A percentile compares a stretch with the other conserved stretches of the same genome.
These are phyloP conservation scores for Drosophila mettleri DNA, from an alignment of 2,888 invertebrate species.

Conservation along the genomic window DNA sequence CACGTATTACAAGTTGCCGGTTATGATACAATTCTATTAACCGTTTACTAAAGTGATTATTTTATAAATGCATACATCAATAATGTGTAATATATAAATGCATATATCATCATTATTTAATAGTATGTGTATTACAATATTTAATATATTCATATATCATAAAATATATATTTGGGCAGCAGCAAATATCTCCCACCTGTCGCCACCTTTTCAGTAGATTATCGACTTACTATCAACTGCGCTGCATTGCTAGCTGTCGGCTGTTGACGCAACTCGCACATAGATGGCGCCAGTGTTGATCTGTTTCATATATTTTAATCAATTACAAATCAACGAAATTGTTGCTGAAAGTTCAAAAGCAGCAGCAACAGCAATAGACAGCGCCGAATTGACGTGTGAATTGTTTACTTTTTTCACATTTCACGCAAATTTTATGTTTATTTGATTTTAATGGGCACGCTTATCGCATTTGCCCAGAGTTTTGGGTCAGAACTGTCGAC, in stretches of 20 bases:
- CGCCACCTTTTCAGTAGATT: background rate
- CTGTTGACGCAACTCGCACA: background rate
- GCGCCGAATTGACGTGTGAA: constrained; percentile 4
- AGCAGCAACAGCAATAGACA: background rate
- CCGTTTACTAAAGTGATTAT: too few relatives aligned
- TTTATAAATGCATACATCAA: too few relatives aligned
- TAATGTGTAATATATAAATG: background rate
- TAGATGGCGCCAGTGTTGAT: background rate
- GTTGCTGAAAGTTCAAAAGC: constrained; percentile 5
- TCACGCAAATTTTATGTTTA: constrained; percentile 9
- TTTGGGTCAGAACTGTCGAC: constrained; percentile 33
- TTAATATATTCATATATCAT: background rate
- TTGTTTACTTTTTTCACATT: constrained; percentile 8
- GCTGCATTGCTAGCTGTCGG: background rate
- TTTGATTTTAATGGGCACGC: constrained; percentile 24
- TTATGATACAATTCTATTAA: too few relatives aligned
- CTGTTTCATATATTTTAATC: background rate
- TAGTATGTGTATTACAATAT: background rate
- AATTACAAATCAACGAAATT: background rate
- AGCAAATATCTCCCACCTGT: background rate
- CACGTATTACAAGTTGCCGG: background rate
- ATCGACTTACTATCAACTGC: background rate
- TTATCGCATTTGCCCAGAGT: constrained; percentile 33
- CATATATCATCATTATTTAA: background rate
- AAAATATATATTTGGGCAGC: background rate